Base-by-base conservation (phyloP, 2,113 vertebrate species). In the Dasypus novemcinctus region DNA sequence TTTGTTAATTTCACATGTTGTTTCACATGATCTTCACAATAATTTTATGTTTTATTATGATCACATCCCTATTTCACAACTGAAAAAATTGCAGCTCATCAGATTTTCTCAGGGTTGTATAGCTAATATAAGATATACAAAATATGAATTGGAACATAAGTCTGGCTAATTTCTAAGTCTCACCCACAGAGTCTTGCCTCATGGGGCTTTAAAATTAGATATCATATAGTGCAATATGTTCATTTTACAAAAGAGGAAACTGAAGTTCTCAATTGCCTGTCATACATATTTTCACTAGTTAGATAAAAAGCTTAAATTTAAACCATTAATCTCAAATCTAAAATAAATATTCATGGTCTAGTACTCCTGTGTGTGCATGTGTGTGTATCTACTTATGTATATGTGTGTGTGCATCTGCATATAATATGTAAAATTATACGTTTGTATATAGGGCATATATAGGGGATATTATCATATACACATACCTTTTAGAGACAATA, bases 101-200 rank as follows among this genome's bases (percentile, higher is more conserved):
- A 94, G 57, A 93, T 95, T 95, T 88, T 1, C 57, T 96, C 8
- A 91, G 41, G 72, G 23, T 85, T 59, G 41, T 87, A 21, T 71
- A 87, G 36, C 54, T 95, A 95, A 52, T 76, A 52, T 76, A 91
- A 93, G 23, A 92, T 82, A 84, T 71, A 88, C 82, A 46, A 92
- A 88, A 79, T 61, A 78, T 75, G 25, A 87, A 69, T 72, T 72
- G 31, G 31, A 94, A 43, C 23, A 27, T 91, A 86, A 57, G 9
- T 95, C 91, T 94, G 82, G 36, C 78, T 94, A 78, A 86, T 91
- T 93, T 97, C 54, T 90, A 87, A 71, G 25, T 74, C 68, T 97
- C 41, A 74, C 20, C 12, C 41, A 81, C 21, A 86, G 36, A 82
- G 52, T 74, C 9, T 10, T 95, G n/a, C 54, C 46, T 94, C 36